Conservation (phyloP, 2,797 vertebrate genomes). For the Mus spretus region DNA sequence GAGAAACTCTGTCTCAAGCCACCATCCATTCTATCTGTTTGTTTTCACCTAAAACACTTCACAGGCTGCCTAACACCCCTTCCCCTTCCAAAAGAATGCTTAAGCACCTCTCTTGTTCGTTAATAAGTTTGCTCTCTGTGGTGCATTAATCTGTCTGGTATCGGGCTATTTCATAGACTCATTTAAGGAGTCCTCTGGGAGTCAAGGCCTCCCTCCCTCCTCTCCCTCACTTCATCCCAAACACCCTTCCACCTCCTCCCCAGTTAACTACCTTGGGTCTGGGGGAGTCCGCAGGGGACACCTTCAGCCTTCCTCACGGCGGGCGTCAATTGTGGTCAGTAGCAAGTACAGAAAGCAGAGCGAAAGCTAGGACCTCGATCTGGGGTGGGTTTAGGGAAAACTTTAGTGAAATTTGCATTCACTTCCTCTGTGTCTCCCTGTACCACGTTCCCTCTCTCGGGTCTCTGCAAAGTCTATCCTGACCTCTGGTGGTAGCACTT, state of each 20-base stretch:
- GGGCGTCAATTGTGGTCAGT: not conserved
- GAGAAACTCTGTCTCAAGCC: not conserved
- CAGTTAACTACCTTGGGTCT: not conserved
- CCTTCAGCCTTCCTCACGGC: not conserved
- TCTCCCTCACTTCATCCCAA: not conserved
- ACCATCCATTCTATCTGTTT: not conserved
- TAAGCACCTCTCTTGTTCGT: not conserved
- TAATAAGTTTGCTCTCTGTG: not conserved
- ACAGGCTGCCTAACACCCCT: not conserved
- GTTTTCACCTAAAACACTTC: not conserved
- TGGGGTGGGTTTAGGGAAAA: not conserved
- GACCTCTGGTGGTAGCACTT: not conserved
- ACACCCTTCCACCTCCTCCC: not conserved
- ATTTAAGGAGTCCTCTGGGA: not conserved
- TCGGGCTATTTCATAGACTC: not conserved
- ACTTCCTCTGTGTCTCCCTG: rapidly evolving
- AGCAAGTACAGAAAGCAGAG: not conserved
- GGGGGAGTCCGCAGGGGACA: not conserved
- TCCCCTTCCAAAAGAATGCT: not conserved
- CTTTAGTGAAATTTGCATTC: constrained; percentile 25
- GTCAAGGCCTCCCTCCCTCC: not conserved
- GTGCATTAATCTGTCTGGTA: not conserved
- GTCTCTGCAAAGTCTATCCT: constrained; percentile 16
- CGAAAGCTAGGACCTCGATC: not conserved
- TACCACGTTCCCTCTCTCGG: rapidly evolving